A percentile compares a stretch with the other conserved stretches of the same genome.
phyloP scores from a whole-genome alignment of 2,113 vertebrate genomes.

The Litocranius walleri region DNA sequence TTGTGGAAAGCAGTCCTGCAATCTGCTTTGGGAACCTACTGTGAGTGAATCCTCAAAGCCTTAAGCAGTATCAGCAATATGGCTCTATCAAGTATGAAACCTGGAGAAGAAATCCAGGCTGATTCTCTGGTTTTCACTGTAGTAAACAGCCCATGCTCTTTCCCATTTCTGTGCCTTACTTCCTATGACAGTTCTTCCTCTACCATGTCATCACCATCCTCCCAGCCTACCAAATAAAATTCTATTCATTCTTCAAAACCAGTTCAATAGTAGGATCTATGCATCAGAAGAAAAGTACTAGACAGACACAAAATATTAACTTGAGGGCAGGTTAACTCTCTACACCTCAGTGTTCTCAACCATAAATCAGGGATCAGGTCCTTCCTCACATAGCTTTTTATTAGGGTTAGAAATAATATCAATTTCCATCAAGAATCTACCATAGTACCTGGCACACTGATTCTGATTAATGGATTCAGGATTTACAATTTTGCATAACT shows the following conservation, averaged over 20 bases:
- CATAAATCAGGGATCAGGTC: background rate
- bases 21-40: background rate
- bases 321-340: background rate
- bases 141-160: background rate
- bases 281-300: background rate
- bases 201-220: background rate
- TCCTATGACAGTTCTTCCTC: background rate
- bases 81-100: background rate
- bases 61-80: background rate
- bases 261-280: background rate
- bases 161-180: background rate
- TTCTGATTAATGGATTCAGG: background rate
- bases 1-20: background rate
- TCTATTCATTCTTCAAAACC: background rate
- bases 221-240: background rate
- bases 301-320: background rate
- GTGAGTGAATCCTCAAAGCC: background rate
- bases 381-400: background rate
- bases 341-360: background rate
- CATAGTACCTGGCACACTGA: background rate
- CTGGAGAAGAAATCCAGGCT: background rate
- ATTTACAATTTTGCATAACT: background rate
- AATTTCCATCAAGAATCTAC: conserved; percentile 8
- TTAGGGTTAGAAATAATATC: background rate
- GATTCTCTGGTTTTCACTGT: background rate